Evolutionary conservation across 1,140 invertebrate species (phyloP).

Genomic region (Drosophila bifasciata): DNA sequence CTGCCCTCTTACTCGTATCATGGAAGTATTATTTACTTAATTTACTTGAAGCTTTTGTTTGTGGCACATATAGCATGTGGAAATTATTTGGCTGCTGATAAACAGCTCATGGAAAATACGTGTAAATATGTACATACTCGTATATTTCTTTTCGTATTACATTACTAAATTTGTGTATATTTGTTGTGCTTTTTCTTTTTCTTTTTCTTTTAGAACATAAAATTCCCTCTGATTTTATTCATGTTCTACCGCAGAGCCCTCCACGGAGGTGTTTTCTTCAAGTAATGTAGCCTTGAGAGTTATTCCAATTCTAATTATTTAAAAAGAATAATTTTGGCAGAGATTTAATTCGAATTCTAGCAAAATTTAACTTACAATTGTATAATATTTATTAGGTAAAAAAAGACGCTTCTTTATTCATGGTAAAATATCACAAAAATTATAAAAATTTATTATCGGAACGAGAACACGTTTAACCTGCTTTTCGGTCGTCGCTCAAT

Average conservation of each 20-base stretch:
- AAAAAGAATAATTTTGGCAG: slow-evolving; percentile 41
- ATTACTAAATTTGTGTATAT: background rate
- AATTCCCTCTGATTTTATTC: slow-evolving; percentile 4
- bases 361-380: slow-evolving; percentile 9
- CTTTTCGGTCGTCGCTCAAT: slow-evolving; percentile 47
- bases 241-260: background rate
- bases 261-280: too few species aligned
- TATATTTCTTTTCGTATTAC: background rate
- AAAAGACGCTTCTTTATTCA: background rate
- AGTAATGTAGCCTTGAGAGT: background rate
- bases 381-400: too few species aligned
- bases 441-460: slow-evolving; percentile 15
- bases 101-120: background rate
- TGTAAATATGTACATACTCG: background rate
- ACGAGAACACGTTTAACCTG: slow-evolving; percentile 62
- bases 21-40: slow-evolving; percentile 25
- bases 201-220: slow-evolving; percentile 12
- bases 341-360: slow-evolving; percentile 38
- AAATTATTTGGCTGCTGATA: slow-evolving; percentile 39
- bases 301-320: slow-evolving; percentile 14
- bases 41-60: slow-evolving; percentile 14
- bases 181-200: background rate
- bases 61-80: slow-evolving; percentile 21
- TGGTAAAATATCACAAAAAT: slow-evolving; percentile 32
- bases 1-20: slow-evolving; percentile 39